phyloP scores from a whole-genome alignment of 2,888 invertebrate genomes.

The Caradrina clavipalpis region DNA sequence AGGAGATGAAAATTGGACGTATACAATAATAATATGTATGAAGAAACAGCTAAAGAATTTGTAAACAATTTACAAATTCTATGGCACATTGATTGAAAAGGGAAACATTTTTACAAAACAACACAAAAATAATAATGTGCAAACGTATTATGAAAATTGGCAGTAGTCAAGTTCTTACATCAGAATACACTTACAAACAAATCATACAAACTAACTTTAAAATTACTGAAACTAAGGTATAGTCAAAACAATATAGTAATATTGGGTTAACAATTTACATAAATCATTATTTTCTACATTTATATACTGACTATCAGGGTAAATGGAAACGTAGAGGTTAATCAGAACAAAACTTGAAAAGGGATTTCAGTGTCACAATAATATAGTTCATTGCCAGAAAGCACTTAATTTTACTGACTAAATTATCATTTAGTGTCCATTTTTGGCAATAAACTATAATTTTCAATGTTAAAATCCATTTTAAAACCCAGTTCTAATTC shows the following conservation, averaged over 20 bases:
- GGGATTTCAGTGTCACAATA: too few species aligned
- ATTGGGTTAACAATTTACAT: constrained; percentile 43
- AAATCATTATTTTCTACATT: constrained; percentile 34
- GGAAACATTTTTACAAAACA: constrained; percentile 51
- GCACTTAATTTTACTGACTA: too few species aligned
- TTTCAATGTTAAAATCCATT: too few species aligned
- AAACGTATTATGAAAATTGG: constrained; percentile 55
- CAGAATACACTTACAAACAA: constrained; percentile 48
- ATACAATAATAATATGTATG: constrained; percentile 31
- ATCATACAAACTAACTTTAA: constrained; percentile 27
- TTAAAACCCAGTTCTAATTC: too few species aligned
- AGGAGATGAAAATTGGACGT: constrained; percentile 51
- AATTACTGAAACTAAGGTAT: constrained; percentile 35
- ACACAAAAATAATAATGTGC: constrained; percentile 41
- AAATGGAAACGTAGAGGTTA: too few species aligned
- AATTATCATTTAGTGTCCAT: too few species aligned
- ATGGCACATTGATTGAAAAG: constrained; percentile 79
- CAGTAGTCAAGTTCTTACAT: constrained; percentile 53
- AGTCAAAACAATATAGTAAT: constrained; percentile 41
- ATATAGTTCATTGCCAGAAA: too few species aligned
- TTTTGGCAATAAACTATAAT: too few species aligned
- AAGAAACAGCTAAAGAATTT: constrained; percentile 53
- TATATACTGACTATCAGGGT: background rate
- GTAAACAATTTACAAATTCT: constrained; percentile 64
- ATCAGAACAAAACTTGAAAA: too few species aligned